These are phyloP conservation scores for Gymnothorax reevesii DNA, from an alignment of 2,797 vertebrate genomes.

Conservation along the genomic window DNA sequence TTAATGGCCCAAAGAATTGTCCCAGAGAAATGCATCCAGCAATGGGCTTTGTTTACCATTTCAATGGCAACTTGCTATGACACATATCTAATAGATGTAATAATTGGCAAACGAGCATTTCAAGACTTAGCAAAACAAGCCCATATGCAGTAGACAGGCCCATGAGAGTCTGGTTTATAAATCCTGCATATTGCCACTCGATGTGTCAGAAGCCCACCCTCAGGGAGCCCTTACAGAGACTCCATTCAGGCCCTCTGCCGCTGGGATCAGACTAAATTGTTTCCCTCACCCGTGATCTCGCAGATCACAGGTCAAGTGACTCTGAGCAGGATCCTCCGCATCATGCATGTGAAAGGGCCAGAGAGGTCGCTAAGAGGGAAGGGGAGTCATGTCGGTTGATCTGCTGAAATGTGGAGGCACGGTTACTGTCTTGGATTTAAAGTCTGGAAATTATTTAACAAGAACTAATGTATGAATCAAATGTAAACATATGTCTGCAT, in stretches of 20 bases:
- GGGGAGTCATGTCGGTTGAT: not conserved
- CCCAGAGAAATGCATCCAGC: not conserved
- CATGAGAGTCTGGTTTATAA: not conserved
- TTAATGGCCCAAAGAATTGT: not conserved
- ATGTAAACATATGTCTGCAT: no score
- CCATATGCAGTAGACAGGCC: not conserved
- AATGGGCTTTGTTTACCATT: not conserved
- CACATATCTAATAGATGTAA: not conserved
- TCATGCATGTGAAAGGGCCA: not conserved
- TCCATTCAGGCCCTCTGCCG: not conserved
- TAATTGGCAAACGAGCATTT: not conserved
- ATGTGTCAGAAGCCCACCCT: not conserved
- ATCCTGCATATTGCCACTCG: not conserved
- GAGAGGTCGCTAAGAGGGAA: not conserved
- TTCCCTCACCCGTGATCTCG: not conserved
- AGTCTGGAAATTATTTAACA: not conserved
- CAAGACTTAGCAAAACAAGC: slow-evolving; percentile 2
- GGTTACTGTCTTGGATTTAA: not conserved
- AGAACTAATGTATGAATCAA: not conserved
- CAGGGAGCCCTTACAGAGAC: not conserved
- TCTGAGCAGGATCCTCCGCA: not conserved
- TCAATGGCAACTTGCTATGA: not conserved
- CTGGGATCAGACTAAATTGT: slow-evolving; percentile 3
- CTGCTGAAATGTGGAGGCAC: not conserved
- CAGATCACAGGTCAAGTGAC: slow-evolving; percentile 10